Conservation (phyloP, 2,888 invertebrate genomes). For the Sceliomorpha sp. region DNA sequence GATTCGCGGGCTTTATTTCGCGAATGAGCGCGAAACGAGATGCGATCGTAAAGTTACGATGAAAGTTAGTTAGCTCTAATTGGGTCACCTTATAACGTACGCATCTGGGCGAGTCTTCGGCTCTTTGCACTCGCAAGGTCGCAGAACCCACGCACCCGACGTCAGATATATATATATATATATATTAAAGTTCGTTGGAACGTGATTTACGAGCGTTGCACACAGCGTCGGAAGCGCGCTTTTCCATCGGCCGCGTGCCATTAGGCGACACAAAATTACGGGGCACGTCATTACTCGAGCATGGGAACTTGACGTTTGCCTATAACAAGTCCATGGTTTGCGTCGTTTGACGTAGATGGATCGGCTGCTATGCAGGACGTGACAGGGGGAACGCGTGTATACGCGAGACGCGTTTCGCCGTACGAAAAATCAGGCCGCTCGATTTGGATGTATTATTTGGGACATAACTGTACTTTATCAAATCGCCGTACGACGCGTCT, state of each 20-base stretch:
- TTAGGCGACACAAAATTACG: constrained; percentile 18
- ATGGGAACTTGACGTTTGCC: constrained; percentile 7
- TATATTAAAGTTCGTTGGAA: constrained; percentile 41
- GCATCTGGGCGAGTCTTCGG: too few relatives aligned
- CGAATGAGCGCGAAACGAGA: too few relatives aligned
- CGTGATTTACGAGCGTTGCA: constrained; percentile 32
- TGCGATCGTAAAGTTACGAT: too few relatives aligned
- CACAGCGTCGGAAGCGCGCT: constrained; percentile 5
- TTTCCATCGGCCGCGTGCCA: constrained; percentile 8
- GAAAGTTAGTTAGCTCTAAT: too few relatives aligned
- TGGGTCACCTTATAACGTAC: too few relatives aligned
- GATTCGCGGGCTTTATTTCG: too few relatives aligned
- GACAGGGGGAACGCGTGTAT: neutral
- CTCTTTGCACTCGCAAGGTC: constrained; percentile 62
- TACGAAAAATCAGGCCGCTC: too few relatives aligned
- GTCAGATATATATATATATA: constrained; percentile 30
- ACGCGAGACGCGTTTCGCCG: constrained; percentile 2
- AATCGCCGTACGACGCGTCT: too few relatives aligned
- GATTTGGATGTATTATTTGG: too few relatives aligned
- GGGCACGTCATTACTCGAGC: constrained; percentile 6
- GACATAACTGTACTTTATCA: too few relatives aligned
- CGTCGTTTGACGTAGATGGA: constrained; percentile 9
- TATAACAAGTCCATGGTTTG: constrained; percentile 1
- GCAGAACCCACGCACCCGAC: constrained; percentile 44
- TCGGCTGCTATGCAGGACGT: neutral